phyloP scores from a whole-genome alignment of 2,888 invertebrate genomes.

The Thera britannica region DNA sequence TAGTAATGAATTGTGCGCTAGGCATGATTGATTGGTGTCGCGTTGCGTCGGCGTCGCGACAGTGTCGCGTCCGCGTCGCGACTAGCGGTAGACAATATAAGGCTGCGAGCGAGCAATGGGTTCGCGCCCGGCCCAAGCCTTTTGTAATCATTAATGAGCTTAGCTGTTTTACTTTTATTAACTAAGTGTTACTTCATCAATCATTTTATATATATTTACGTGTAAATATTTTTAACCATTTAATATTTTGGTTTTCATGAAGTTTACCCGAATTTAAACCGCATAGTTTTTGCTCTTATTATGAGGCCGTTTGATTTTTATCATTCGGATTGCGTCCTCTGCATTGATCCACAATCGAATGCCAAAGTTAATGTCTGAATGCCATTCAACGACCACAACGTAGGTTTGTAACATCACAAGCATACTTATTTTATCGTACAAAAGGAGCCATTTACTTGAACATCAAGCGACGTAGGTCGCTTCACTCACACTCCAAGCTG shows the following conservation, averaged over 20 bases:
- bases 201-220: conserved; percentile 81
- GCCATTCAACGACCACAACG: conserved; percentile 75
- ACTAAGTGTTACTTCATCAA: conserved; percentile 83
- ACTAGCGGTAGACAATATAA: conserved; percentile 69
- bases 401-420: conserved; percentile 77
- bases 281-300: conserved; percentile 33
- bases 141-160: conserved; percentile 83
- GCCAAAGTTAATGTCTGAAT: conserved; percentile 81
- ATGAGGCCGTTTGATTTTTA: conserved; percentile 35
- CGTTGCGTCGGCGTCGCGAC: conserved; percentile 24
- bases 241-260: conserved; percentile 77
- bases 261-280: conserved; percentile 78
- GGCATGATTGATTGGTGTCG: conserved; percentile 42
- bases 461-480: conserved; percentile 53
- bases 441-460: conserved; percentile 75
- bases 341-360: conserved; percentile 69
- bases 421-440: conserved; percentile 72
- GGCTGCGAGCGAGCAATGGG: conserved; percentile 63
- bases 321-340: conserved; percentile 33
- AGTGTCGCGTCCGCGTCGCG: conserved; percentile 46
- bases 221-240: conserved; percentile 83
- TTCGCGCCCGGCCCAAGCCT: conserved; percentile 75
- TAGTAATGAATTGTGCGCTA: conserved; percentile 71
- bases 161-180: conserved; percentile 84
- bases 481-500: conserved; percentile 77